These are phyloP conservation scores for Synergus gifuensis DNA, from an alignment of 2,888 invertebrate species.

Conservation along the genomic window DNA sequence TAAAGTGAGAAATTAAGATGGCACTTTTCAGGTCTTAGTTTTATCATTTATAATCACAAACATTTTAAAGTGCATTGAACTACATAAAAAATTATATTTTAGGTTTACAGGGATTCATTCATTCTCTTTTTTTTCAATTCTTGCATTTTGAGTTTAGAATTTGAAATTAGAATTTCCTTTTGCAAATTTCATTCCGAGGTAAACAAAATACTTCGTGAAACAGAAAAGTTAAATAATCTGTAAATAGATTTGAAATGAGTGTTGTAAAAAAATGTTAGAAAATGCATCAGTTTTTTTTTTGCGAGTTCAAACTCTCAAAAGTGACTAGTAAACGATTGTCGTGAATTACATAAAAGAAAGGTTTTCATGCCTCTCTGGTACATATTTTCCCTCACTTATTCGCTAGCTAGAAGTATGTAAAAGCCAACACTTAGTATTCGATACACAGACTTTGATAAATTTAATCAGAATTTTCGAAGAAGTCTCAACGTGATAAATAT, in stretches of 20 bases:
- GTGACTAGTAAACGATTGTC: constrained; percentile 21
- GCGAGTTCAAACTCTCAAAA: neutral
- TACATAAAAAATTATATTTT: constrained; percentile 18
- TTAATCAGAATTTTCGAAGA: constrained; percentile 20
- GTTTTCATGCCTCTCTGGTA: neutral
- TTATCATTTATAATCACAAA: neutral
- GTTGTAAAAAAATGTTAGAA: neutral
- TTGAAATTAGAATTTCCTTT: too few relatives aligned
- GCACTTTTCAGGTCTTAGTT: neutral
- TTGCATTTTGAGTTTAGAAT: neutral
- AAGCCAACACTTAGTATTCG: constrained; percentile 37
- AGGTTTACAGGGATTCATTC: neutral
- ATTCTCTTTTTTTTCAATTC: neutral
- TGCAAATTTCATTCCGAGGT: too few relatives aligned
- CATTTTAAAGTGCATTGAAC: neutral
- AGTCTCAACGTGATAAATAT: constrained; percentile 13
- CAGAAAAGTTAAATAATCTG: too few relatives aligned
- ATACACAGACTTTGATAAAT: constrained; percentile 12
- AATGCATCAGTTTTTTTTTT: neutral
- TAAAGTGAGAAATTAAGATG: neutral
- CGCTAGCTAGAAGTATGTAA: constrained; percentile 28
- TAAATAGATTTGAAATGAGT: neutral
- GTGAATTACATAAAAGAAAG: neutral
- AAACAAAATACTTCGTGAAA: too few relatives aligned
- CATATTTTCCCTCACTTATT: neutral